These are phyloP conservation scores for Phalera bucephala DNA, from an alignment of 2,888 invertebrate genomes.

Conservation along the genomic window DNA sequence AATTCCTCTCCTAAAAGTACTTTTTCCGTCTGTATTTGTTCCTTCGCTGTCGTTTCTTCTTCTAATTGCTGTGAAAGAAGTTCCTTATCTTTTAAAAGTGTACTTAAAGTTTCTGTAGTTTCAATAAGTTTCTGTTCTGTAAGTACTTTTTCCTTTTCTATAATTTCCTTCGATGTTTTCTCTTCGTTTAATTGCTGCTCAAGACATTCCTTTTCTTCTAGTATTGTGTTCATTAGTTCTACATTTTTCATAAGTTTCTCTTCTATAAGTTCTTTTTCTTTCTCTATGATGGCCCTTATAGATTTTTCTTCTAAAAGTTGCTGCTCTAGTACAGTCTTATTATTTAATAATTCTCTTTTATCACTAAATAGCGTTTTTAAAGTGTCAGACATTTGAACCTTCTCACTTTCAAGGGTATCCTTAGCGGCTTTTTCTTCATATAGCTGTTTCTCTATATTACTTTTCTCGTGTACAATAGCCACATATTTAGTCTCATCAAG, in stretches of 20 bases:
- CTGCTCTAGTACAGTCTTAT: constrained; percentile 28
- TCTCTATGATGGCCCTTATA: constrained; percentile 31
- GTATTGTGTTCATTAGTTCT: constrained; percentile 14
- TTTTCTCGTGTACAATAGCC: constrained; percentile 20
- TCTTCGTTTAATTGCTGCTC: constrained; percentile 47
- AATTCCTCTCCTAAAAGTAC: no score
- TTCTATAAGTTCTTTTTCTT: constrained; percentile 26
- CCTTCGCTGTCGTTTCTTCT: constrained; percentile 10
- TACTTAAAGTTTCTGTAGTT: no score
- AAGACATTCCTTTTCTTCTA: constrained; percentile 43
- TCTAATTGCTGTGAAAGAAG: no score
- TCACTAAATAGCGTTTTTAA: constrained; percentile 26
- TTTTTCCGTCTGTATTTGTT: constrained; percentile 4
- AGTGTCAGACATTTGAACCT: constrained; percentile 22
- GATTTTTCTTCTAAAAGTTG: constrained; percentile 31
- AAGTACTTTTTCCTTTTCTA: constrained; percentile 40
- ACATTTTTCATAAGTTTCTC: constrained; percentile 27
- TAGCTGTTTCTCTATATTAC: constrained; percentile 17
- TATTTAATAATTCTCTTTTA: constrained; percentile 27
- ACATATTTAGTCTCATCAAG: constrained; percentile 12
- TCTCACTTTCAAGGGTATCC: constrained; percentile 30
- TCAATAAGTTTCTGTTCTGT: constrained; percentile 18
- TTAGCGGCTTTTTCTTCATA: constrained; percentile 19
- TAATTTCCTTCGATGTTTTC: constrained; percentile 35
- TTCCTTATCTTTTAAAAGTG: no score